Conservation (phyloP, 2,113 vertebrate genomes). For the Egretta garzetta region DNA sequence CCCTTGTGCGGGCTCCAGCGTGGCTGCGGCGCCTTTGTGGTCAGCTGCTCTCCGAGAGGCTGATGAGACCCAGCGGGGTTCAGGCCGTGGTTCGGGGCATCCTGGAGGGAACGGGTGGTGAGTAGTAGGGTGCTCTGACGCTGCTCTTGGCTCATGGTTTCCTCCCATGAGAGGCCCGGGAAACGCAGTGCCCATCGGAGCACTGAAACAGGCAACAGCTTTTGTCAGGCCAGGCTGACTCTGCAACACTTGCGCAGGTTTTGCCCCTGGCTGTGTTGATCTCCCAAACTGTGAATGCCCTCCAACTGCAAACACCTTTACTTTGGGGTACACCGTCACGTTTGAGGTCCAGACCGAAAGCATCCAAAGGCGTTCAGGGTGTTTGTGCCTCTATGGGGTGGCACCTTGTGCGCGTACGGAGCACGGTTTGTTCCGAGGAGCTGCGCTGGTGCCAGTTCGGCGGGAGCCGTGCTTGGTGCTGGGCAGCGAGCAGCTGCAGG, state of each 20-base stretch:
- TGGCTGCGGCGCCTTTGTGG: constrained; percentile 93
- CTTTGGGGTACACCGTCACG: rapidly evolving
- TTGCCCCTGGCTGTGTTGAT: not conserved
- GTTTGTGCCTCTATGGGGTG: rapidly evolving
- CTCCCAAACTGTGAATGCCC: not conserved
- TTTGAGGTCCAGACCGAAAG: not conserved
- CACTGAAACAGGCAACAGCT: not conserved
- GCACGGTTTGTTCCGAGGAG: rapidly evolving
- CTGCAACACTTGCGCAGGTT: rapidly evolving
- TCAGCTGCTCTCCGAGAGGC: constrained; percentile 88
- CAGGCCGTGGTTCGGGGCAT: constrained; percentile 89
- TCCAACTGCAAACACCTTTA: not conserved
- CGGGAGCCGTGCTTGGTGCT: rapidly evolving
- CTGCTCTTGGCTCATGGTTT: not conserved
- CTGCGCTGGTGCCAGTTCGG: not conserved
- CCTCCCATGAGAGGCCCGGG: not conserved
- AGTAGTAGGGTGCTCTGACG: not conserved
- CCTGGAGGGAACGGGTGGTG: constrained; percentile 87
- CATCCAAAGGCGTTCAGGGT: not conserved
- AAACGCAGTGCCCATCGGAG: not conserved
- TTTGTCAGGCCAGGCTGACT: not conserved
- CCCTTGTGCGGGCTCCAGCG: constrained; percentile 65
- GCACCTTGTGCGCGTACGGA: rapidly evolving
- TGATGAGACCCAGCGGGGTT: constrained; percentile 86
- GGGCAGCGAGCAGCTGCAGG: not conserved